phyloP scores from a whole-genome alignment of 2,113 vertebrate species.

The Malurus melanocephalus region DNA sequence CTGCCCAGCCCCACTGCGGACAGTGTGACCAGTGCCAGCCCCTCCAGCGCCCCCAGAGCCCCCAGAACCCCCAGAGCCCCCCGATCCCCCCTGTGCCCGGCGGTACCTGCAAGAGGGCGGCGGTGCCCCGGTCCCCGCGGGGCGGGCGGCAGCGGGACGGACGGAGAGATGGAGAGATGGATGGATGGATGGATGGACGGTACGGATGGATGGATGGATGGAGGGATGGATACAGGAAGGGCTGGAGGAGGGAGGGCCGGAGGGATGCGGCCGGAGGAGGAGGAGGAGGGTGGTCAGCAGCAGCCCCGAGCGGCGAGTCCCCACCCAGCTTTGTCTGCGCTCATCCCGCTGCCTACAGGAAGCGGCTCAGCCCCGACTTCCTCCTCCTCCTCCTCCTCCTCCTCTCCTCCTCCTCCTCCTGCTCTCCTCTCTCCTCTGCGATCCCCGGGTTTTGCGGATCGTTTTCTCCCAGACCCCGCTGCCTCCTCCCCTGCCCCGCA shows the following conservation, averaged over 20 bases:
- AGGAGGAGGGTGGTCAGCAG: constrained; percentile 35
- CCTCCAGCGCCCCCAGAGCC: neutral
- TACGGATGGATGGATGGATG: neutral
- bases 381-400: constrained; percentile 35
- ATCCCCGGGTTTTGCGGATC: neutral
- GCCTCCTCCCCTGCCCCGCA: neutral
- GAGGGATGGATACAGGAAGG: neutral
- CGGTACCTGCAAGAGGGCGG: constrained; percentile 4
- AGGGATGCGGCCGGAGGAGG: neutral
- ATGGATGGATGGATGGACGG: too few species aligned
- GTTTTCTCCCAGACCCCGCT: neutral
- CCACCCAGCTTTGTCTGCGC: constrained; percentile 75
- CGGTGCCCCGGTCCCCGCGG: neutral
- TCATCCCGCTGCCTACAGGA: constrained; percentile 65
- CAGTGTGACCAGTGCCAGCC: neutral
- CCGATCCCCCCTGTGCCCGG: neutral
- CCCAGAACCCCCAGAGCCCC: too few species aligned
- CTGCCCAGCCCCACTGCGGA: neutral
- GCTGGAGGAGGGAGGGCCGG: neutral
- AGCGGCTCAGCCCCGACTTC: constrained; percentile 69
- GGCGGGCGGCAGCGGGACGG: neutral
- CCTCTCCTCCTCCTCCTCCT: neutral
- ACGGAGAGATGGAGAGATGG: neutral
- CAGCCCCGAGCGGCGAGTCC: constrained; percentile 55
- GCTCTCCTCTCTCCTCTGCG: neutral